phyloP scores from a whole-genome alignment of 2,113 vertebrate genomes.

The Empidonax alnorum region DNA sequence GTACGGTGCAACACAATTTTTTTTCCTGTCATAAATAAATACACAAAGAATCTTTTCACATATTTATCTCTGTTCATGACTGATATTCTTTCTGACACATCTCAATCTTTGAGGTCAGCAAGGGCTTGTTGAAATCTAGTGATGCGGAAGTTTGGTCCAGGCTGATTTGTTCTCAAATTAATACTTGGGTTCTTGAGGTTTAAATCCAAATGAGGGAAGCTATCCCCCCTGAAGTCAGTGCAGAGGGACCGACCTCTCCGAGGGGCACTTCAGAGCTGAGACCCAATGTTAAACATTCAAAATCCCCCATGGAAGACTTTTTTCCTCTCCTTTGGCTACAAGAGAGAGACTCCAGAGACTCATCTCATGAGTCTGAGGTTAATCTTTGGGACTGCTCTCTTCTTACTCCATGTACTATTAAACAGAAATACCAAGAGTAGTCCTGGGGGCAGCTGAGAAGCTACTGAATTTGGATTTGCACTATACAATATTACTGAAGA shows the following conservation, averaged over 20 bases:
- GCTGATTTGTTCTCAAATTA: neutral
- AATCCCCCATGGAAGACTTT: neutral
- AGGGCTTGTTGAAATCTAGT: neutral
- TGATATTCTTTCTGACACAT: neutral
- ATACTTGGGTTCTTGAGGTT: neutral
- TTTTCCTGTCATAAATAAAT: neutral
- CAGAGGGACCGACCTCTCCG: neutral
- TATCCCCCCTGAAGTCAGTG: neutral
- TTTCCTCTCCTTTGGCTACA: neutral
- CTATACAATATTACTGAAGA: neutral
- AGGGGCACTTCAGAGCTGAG: neutral
- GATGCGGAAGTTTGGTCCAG: neutral
- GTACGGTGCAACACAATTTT: neutral
- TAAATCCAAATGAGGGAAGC: neutral
- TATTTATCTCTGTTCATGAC: neutral
- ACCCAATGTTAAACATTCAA: neutral
- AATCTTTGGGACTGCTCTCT: neutral
- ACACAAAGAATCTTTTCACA: neutral
- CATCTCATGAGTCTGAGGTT: neutral
- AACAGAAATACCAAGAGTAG: neutral
- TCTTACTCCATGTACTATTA: neutral
- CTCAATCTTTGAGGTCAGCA: neutral
- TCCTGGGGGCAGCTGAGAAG: neutral
- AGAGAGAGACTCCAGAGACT: neutral
- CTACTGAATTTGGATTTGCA: neutral